phyloP scores from a whole-genome alignment of 2,888 invertebrate species.

The Lasius fuliginosus region DNA sequence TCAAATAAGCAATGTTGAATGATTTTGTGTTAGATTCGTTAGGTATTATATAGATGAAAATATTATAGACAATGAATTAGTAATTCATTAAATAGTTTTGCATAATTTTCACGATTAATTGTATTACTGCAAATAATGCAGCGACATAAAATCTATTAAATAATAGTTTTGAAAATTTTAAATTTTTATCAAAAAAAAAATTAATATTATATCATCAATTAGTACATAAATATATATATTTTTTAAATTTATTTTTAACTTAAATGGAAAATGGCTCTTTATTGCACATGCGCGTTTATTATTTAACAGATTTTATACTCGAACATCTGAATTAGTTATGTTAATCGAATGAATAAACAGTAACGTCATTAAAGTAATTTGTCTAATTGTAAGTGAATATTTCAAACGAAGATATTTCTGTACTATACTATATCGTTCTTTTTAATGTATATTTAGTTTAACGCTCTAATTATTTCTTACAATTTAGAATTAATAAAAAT shows the following conservation, averaged over 20 bases:
- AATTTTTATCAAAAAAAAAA: background rate
- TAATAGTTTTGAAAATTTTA: background rate
- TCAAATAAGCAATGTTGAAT: too few species aligned
- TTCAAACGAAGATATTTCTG: too few species aligned
- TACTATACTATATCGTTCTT: background rate
- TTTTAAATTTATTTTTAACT: background rate
- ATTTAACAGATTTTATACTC: background rate
- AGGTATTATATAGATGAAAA: too few species aligned
- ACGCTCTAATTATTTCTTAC: background rate
- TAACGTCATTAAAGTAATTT: background rate
- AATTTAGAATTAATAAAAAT: constrained; percentile 5
- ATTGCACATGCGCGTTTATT: background rate
- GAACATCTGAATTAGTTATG: background rate
- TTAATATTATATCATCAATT: background rate
- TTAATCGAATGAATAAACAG: background rate
- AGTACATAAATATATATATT: background rate
- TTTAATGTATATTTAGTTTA: background rate
- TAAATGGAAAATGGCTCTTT: background rate
- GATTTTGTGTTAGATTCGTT: too few species aligned
- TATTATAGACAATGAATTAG: background rate
- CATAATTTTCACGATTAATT: background rate
- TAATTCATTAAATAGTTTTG: background rate
- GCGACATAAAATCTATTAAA: background rate
- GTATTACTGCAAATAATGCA: background rate
- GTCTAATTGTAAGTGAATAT: background rate